Conservation (phyloP, 2,888 invertebrate genomes). For the Tetranychus piercei region DNA sequence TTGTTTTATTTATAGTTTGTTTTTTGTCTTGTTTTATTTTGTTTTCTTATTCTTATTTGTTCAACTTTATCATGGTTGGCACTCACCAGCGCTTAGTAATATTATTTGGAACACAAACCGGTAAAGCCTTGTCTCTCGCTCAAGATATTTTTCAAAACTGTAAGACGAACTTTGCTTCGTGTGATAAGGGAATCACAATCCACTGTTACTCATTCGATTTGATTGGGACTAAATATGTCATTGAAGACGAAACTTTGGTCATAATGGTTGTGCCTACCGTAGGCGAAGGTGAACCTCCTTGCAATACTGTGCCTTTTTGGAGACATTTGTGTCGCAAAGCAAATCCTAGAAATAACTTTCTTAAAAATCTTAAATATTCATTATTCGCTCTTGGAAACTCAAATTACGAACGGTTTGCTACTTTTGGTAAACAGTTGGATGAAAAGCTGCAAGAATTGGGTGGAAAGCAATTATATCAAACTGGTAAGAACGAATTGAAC, state of each 20-base stretch:
- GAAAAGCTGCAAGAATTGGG: neutral
- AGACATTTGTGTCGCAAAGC: conserved; percentile 30
- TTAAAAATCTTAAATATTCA: conserved; percentile 35
- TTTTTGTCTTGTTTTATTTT: no score
- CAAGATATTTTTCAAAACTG: neutral
- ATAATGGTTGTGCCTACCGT: conserved; percentile 40
- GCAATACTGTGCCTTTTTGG: conserved; percentile 38
- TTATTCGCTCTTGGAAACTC: conserved; percentile 41
- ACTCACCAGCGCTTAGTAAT: neutral
- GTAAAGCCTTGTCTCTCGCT: neutral
- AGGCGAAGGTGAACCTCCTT: conserved; percentile 42
- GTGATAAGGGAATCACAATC: neutral
- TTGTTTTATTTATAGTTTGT: no score
- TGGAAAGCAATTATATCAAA: conserved; percentile 32
- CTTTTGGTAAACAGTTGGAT: conserved; percentile 36
- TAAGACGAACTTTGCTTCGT: neutral
- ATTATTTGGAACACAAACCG: neutral
- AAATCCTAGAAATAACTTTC: conserved; percentile 26
- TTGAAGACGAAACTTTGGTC: conserved; percentile 31
- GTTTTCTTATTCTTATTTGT: no score
- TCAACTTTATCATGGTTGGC: no score
- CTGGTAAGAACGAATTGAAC: conserved; percentile 27
- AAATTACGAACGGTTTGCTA: conserved; percentile 42
- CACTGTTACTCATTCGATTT: neutral
- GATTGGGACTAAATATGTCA: conserved; percentile 10